Evolutionary conservation across 2,888 invertebrate species (phyloP).

Genomic region (Machimus atricapillus): DNA sequence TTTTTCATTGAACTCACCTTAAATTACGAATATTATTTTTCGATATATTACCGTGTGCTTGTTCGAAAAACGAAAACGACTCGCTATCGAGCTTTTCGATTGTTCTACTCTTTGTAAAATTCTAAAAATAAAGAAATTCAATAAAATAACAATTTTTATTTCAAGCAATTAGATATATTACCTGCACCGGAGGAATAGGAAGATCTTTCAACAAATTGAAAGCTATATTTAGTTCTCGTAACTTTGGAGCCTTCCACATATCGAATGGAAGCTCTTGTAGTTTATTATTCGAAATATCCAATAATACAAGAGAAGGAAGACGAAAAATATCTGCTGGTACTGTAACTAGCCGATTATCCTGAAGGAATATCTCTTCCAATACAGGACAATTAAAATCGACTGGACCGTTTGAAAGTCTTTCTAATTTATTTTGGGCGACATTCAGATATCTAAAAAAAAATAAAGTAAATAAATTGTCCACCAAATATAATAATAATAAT

Average conservation of each 20-base stretch:
- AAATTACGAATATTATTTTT: not conserved
- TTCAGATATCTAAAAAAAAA: constrained; percentile 72
- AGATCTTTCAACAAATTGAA: constrained; percentile 86
- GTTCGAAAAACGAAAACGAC: constrained; percentile 13
- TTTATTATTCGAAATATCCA: constrained; percentile 96
- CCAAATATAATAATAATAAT: not conserved
- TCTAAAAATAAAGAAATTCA: not conserved
- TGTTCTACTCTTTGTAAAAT: not conserved
- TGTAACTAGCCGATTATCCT: constrained; percentile 86
- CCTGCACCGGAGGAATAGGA: constrained; percentile 64
- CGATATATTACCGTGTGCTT: not conserved
- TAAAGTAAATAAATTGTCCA: not conserved
- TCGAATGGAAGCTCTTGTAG: constrained; percentile 80
- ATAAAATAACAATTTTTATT: not conserved
- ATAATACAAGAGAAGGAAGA: constrained; percentile 76
- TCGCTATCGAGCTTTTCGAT: not conserved
- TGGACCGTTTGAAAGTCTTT: constrained; percentile 56
- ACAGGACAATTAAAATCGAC: constrained; percentile 73
- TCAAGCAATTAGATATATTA: not conserved
- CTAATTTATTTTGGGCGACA: constrained; percentile 87
- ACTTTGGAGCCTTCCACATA: constrained; percentile 85
- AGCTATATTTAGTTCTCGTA: constrained; percentile 87
- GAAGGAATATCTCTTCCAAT: constrained; percentile 89
- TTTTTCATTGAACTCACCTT: not conserved
- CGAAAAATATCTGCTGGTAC: constrained; percentile 84